Evolutionary conservation across 2,888 invertebrate genomes (phyloP).

Genomic region (Carpatolechia fugitivella): DNA sequence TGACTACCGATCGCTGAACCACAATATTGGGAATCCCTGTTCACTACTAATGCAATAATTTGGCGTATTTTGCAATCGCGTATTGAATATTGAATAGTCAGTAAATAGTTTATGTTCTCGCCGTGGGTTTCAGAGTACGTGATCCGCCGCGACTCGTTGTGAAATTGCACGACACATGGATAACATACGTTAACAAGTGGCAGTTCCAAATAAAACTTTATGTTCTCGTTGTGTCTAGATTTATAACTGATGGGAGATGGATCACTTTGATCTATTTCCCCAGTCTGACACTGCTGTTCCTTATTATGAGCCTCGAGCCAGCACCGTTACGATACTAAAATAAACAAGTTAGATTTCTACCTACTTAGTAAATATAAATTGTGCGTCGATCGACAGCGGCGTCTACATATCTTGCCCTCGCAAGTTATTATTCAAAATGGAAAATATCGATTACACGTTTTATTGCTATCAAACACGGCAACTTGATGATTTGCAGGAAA

Average conservation of each 20-base stretch:
- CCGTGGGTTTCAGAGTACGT: constrained; percentile 75
- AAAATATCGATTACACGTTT: constrained; percentile 46
- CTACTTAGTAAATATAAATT: not conserved
- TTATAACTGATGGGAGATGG: constrained; percentile 53
- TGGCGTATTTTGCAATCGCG: constrained; percentile 79
- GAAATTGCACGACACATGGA: constrained; percentile 68
- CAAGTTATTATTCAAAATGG: constrained; percentile 39
- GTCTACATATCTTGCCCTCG: not conserved
- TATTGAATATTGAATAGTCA: constrained; percentile 77
- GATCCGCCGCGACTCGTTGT: constrained; percentile 65
- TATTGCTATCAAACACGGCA: constrained; percentile 53
- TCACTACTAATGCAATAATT: constrained; percentile 79
- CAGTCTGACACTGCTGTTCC: not conserved
- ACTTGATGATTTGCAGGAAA: constrained; percentile 33
- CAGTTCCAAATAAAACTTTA: constrained; percentile 63
- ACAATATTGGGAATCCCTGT: constrained; percentile 79
- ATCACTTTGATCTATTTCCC: constrained; percentile 27
- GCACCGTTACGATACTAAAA: not conserved
- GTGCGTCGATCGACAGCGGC: not conserved
- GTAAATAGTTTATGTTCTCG: constrained; percentile 78
- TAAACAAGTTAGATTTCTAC: not conserved
- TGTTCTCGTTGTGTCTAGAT: constrained; percentile 64
- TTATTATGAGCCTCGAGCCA: constrained; percentile 1
- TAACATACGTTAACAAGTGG: constrained; percentile 70
- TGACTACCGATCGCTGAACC: constrained; percentile 72